Evolutionary conservation across 2,797 vertebrate genomes (phyloP).

Genomic region (Platalea minor): DNA sequence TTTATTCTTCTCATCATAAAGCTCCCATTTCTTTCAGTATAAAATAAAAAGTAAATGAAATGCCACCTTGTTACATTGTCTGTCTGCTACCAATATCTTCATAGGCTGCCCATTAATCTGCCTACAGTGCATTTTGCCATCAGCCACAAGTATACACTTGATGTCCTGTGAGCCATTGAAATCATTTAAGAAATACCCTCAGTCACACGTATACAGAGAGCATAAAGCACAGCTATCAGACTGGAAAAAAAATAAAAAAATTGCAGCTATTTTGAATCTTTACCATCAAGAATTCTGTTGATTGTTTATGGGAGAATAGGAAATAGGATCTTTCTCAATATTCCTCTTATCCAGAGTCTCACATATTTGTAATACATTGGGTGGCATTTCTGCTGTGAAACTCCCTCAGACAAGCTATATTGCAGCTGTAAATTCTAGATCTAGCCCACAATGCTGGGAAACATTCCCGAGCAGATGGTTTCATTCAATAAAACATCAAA

Average conservation of each 20-base stretch:
- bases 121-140: neutral
- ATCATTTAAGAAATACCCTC: neutral
- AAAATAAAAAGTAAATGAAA: neutral
- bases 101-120: neutral
- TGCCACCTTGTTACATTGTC: neutral
- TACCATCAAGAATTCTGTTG: neutral
- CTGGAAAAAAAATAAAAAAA: neutral
- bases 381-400: slow-evolving; percentile 11
- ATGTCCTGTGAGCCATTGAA: neutral
- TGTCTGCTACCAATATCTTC: neutral
- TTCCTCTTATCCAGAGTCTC: neutral
- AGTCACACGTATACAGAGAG: neutral
- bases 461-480: slow-evolving; percentile 42
- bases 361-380: neutral
- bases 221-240: neutral
- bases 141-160: neutral
- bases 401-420: slow-evolving; percentile 10
- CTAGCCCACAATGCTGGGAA: neutral
- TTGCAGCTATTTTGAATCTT: neutral
- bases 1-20: neutral
- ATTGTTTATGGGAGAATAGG: neutral
- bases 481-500: slow-evolving; percentile 57
- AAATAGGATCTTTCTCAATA: neutral
- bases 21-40: neutral
- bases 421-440: slow-evolving; percentile 39